A percentile compares a stretch with the other conserved stretches of the same genome.
Conservation (phyloP, 2,797 vertebrate species). For the Pseudopleuronectes americanus region DNA sequence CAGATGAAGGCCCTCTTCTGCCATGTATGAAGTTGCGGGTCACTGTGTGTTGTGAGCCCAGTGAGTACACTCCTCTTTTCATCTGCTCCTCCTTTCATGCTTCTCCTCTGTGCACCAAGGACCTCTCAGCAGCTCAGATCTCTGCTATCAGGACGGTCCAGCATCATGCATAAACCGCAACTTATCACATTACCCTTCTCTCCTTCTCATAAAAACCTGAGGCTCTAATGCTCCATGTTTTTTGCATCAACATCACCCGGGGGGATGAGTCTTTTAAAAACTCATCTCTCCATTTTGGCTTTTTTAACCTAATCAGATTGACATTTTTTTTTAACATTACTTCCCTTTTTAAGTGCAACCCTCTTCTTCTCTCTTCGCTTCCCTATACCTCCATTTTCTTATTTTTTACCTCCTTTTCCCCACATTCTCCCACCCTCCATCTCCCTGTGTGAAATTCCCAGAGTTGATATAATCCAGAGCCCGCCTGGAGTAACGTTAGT, state of each 20-base stretch:
- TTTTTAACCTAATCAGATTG: slow-evolving; percentile 50
- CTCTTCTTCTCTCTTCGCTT: no score
- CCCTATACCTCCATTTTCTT: slow-evolving; percentile 16
- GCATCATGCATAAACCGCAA: not conserved
- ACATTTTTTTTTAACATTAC: slow-evolving; percentile 29
- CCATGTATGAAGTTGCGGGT: slow-evolving; percentile 85
- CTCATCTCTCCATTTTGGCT: slow-evolving; percentile 2
- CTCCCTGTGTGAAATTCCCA: slow-evolving; percentile 76
- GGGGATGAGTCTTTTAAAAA: no score
- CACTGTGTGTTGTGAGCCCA: slow-evolving; percentile 81
- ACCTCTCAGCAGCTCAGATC: slow-evolving; percentile 14
- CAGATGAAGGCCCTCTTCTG: slow-evolving; percentile 81
- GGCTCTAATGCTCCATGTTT: no score
- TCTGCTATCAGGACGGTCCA: slow-evolving; percentile 29
- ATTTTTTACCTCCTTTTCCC: slow-evolving; percentile 53
- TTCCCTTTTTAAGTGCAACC: not conserved
- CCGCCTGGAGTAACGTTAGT: slow-evolving; percentile 86
- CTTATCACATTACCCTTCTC: no score
- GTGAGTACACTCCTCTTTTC: slow-evolving; percentile 79
- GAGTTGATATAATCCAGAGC: slow-evolving; percentile 82
- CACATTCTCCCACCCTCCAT: slow-evolving; percentile 58
- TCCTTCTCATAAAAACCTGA: no score
- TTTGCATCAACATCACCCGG: no score
- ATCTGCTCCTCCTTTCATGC: slow-evolving; percentile 61
- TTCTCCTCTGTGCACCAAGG: slow-evolving; percentile 41